Base-by-base conservation (phyloP, 2,888 invertebrate species). In the Himalopsyche japonica region DNA sequence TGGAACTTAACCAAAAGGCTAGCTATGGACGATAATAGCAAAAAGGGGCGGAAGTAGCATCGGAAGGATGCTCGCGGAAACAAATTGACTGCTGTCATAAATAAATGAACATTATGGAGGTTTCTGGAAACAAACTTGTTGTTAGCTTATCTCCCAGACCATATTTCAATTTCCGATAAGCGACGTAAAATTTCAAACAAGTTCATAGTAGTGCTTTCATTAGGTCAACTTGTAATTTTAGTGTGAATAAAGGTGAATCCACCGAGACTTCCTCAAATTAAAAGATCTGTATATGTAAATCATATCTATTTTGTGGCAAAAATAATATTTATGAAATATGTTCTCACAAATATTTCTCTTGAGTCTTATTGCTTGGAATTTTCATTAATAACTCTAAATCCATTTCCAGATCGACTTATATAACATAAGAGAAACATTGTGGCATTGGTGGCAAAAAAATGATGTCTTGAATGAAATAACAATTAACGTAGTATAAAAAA, bases 131-230 rank as follows among this genome's bases (percentile, higher is more conserved):
- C 80, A 43, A 43, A 81, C 79, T 84, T 81, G 76, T 24, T 47
- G 70, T 47, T 27, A 76, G 81, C 78, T 81, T 84, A 84, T 84
- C 84, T 81, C 37, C 34, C 32, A 12, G 64, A 27, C 79, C 78
- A 79, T 84, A 84, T 81, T 84, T 81, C 78, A 84, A 84, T 81
- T 84, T 84, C 64, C 57, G 81, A 84, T 81, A 84, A 81, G 64
- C 48, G 64, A 77, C 81, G 49, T 76, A 77, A 84, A 81, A 84
- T 76, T n/a, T 57, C 7, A 57, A 20, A 57, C 57, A 57, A 57
- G 57, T 57, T 24, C 20, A 20, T 76, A 79, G 64, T 79, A 24
- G 76, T 76, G 32, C 76, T 18, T 30, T 10, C 20, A 70, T 10
- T 70, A 18, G 30, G 24, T 27, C 70, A 70, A 70, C 30, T 20